Evolutionary conservation across 2,797 vertebrate species (phyloP), one percentile per base, ranked within the genome.

Genomic region (Silurus lanzhouensis): DNA sequence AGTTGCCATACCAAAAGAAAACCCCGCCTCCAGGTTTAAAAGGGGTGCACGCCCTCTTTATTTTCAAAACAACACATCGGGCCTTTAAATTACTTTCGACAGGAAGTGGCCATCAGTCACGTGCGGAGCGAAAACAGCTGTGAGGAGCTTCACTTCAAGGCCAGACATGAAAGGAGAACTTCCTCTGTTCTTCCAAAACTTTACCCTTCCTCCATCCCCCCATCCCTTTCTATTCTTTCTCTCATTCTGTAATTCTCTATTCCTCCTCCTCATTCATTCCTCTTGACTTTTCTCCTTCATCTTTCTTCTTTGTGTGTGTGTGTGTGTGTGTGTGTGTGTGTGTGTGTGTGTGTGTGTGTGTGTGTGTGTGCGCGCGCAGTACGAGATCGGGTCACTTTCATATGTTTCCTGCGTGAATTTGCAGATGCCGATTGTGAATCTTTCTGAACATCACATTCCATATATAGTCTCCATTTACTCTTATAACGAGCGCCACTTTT

Each of bases 101-200:
- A 97, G 96, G 96, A 97, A 97, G 94, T 94, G 93, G 94, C 95
- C 94, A 95, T 96, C 95, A 95, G 89, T 96, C 93, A 95, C 95
- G 93, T 87, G 95, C 95, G 94, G 91, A 52, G 90, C 93, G 94
- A 94, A 94, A 96, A 92, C 96, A 96, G 96, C 96, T 96, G 96
- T 95, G 96, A 93, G 93, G 95, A 92, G 92, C 95, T 94, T 94
- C 91, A 96, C 96, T 95, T 96, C 96, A 96, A 96, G 96, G 95
- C 91, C 90, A 89, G 93, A 95, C 93, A 94, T 95, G 93, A 95
- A 95, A 95, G 94, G 93, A 93, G 90, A 84, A 79, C 91, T 92
- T 94, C 93, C 93, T 92, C 92, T 91, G 93, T 93, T 94, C 93
- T 93, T 92, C 71, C 90, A 93, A 89, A 52, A 52, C 48, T 7